Percentiles rank a stretch among this genome's conserved stretches.
phyloP scores from a whole-genome alignment of 1,140 invertebrate species.

The Diprion similis region DNA sequence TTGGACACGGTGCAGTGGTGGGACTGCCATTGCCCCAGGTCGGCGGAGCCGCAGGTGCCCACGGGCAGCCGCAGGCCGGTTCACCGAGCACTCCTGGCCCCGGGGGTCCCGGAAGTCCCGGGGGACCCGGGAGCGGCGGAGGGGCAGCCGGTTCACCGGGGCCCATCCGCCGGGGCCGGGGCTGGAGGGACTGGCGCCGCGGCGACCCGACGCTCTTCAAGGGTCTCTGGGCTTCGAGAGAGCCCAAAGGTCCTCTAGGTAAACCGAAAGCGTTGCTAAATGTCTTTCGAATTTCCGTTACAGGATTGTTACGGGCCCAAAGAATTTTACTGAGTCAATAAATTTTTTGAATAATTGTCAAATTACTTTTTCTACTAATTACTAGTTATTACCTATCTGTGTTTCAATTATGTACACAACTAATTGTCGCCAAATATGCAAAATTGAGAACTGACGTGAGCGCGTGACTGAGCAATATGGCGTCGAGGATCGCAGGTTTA shows the following conservation, averaged over 20 bases:
- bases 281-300: not conserved
- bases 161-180: constrained; percentile 55
- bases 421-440: no score
- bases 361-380: no score
- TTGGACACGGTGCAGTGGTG: constrained; percentile 28
- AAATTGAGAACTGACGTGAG: no score
- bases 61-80: constrained; percentile 52
- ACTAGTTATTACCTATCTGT: no score
- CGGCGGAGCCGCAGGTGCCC: constrained; percentile 34
- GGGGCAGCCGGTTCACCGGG: constrained; percentile 27
- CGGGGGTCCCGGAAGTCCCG: constrained; percentile 26
- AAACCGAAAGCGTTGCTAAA: constrained; percentile 33
- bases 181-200: constrained; percentile 71
- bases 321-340: not conserved
- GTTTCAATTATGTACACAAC: no score
- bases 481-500: no score
- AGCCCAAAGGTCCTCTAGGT: constrained; percentile 66
- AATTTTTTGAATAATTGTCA: no score
- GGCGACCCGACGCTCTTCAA: constrained; percentile 73
- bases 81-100: constrained; percentile 47
- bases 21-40: constrained; percentile 43
- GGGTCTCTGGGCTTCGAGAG: constrained; percentile 72
- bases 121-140: constrained; percentile 34
- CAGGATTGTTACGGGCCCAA: not conserved
- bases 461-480: no score